Evolutionary conservation across 64 coral and sea anemone species (phyloP).

Genomic region (Stylophora pistillata): DNA sequence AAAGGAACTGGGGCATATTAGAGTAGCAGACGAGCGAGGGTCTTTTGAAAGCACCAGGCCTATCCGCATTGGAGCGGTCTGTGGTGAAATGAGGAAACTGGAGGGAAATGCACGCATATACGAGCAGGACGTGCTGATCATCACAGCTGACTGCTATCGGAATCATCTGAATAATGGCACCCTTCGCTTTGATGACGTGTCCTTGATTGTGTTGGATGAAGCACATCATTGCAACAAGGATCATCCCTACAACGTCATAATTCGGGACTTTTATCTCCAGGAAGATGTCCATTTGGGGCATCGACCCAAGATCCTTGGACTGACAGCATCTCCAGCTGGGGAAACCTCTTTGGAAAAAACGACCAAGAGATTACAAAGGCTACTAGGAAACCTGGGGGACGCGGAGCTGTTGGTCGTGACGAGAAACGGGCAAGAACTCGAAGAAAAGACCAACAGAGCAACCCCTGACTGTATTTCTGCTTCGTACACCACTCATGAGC

Average conservation of each 20-base stretch:
- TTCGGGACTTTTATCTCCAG: slow-evolving; percentile 76
- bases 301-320: slow-evolving; percentile 77
- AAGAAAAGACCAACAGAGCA: slow-evolving; percentile 67
- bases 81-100: slow-evolving; percentile 91
- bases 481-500: slow-evolving; percentile 59
- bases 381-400: slow-evolving; percentile 75
- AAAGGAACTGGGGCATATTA: slow-evolving; percentile 68
- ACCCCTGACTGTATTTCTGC: slow-evolving; percentile 58
- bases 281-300: slow-evolving; percentile 39
- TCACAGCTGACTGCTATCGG: slow-evolving; percentile 87
- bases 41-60: slow-evolving; percentile 46
- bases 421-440: slow-evolving; percentile 39
- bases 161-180: slow-evolving; percentile 87
- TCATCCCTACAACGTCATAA: slow-evolving; percentile 90
- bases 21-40: slow-evolving; percentile 44
- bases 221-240: slow-evolving; percentile 96
- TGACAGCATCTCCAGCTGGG: slow-evolving; percentile 88
- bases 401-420: slow-evolving; percentile 72
- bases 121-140: slow-evolving; percentile 84
- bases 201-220: slow-evolving; percentile 85
- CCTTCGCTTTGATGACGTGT: slow-evolving; percentile 80
- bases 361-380: slow-evolving; percentile 72
- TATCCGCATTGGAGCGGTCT: slow-evolving; percentile 86
- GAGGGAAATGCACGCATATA: slow-evolving; percentile 79
- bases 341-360: slow-evolving; percentile 85